Evolutionary conservation across 2,888 invertebrate genomes (phyloP).

Genomic region (Drosophila merina): DNA sequence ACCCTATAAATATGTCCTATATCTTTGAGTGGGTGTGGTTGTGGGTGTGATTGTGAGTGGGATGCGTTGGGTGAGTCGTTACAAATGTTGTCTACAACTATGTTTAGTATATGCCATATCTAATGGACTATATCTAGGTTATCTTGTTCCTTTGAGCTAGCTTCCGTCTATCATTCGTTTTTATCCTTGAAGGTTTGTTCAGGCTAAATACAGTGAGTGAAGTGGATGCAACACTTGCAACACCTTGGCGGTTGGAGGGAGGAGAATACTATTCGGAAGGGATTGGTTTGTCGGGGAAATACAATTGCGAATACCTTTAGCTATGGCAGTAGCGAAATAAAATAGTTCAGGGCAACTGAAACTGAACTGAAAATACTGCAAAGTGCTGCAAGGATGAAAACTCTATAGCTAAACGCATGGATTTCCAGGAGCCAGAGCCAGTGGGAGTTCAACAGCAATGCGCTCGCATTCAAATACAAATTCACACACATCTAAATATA

Average conservation of each 20-base stretch:
- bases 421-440: slow-evolving; percentile 1
- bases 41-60: not conserved
- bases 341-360: slow-evolving; percentile 41
- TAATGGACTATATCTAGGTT: slow-evolving; percentile 43
- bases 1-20: slow-evolving; percentile 19
- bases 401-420: slow-evolving; percentile 17
- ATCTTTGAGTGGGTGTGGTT: slow-evolving; percentile 10
- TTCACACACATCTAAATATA: slow-evolving; percentile 38
- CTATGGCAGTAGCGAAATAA: slow-evolving; percentile 73
- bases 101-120: slow-evolving; percentile 38
- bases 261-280: slow-evolving; percentile 35
- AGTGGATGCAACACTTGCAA: slow-evolving; percentile 18
- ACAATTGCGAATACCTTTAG: slow-evolving; percentile 56
- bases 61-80: slow-evolving; percentile 37
- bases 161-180: slow-evolving; percentile 15
- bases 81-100: slow-evolving; percentile 32
- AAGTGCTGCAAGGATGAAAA: slow-evolving; percentile 50
- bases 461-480: slow-evolving; percentile 49
- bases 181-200: slow-evolving; percentile 33
- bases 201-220: slow-evolving; percentile 25
- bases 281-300: slow-evolving; percentile 41
- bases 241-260: slow-evolving; percentile 31
- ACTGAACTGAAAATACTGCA: slow-evolving; percentile 62
- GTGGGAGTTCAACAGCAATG: slow-evolving; percentile 51
- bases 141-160: slow-evolving; percentile 63